phyloP scores from a whole-genome alignment of 2,797 vertebrate genomes.

The Hydrophis major region DNA sequence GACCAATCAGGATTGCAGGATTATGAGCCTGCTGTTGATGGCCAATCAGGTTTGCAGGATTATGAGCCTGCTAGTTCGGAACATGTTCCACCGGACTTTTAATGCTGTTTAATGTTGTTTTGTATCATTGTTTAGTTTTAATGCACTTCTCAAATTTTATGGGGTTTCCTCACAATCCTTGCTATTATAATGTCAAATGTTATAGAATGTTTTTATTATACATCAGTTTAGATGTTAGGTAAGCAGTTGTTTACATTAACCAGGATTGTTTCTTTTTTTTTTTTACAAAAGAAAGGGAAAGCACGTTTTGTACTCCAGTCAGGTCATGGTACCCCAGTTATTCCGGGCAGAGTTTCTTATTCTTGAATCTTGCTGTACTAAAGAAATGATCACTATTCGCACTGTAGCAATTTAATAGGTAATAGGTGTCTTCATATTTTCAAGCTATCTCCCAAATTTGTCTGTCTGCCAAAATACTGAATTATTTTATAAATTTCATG shows the following conservation, averaged over 20 bases:
- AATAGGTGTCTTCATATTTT: neutral
- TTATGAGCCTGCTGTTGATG: no score
- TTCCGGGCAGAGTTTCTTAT: neutral
- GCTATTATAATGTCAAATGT: neutral
- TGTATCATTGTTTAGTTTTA: neutral
- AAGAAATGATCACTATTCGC: neutral
- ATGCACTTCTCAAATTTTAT: neutral
- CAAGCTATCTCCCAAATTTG: neutral
- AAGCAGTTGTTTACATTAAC: neutral
- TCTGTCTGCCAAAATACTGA: neutral
- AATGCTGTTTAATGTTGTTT: neutral
- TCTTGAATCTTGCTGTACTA: neutral
- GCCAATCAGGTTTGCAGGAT: no score
- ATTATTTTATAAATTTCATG: neutral
- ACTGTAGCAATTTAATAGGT: neutral
- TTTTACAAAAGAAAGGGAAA: neutral
- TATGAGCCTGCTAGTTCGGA: no score
- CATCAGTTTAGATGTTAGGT: neutral
- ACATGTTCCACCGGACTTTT: neutral
- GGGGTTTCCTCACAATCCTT: neutral
- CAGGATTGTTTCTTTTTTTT: neutral
- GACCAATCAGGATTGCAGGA: no score
- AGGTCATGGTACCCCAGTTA: neutral
- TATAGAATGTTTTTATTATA: neutral
- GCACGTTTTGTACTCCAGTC: neutral